Conservation (phyloP, 2,113 vertebrate species). For the Triplophysa siluroides region DNA sequence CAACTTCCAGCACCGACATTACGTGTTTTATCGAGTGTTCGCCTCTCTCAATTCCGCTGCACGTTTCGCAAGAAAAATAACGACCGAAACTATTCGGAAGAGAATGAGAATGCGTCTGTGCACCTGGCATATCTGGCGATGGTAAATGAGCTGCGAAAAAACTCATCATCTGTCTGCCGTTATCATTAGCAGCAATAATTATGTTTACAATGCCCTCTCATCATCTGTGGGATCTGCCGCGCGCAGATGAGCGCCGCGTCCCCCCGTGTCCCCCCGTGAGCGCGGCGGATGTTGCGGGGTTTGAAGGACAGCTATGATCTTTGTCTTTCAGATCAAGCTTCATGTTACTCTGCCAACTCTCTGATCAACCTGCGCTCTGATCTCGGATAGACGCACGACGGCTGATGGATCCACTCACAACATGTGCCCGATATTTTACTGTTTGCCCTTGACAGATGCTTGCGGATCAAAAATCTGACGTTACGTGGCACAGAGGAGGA, state of each 20-base stretch:
- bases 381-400: slow-evolving; percentile 43
- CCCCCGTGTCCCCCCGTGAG: slow-evolving; percentile 18
- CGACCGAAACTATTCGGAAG: slow-evolving; percentile 46
- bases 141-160: slow-evolving; percentile 59
- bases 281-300: slow-evolving; percentile 29
- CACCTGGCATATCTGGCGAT: slow-evolving; percentile 55
- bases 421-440: slow-evolving; percentile 23
- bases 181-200: slow-evolving; percentile 61
- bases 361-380: slow-evolving; percentile 49
- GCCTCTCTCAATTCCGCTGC: slow-evolving; percentile 31
- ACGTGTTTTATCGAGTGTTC: slow-evolving; percentile 43
- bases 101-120: slow-evolving; percentile 52
- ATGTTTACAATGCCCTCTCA: slow-evolving; percentile 61
- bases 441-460: slow-evolving; percentile 54
- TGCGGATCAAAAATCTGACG: slow-evolving; percentile 34
- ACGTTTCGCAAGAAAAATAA: slow-evolving; percentile 46
- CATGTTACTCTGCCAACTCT: slow-evolving; percentile 51
- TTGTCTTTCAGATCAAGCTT: slow-evolving; percentile 53
- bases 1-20: not conserved
- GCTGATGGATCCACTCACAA: slow-evolving; percentile 54
- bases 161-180: slow-evolving; percentile 60
- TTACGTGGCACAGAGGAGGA: not conserved
- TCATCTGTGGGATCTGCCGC: slow-evolving; percentile 49
- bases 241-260: slow-evolving; percentile 44
- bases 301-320: slow-evolving; percentile 59